Conservation (phyloP, 1,140 invertebrate species). For the Eriocheir sinensis region DNA sequence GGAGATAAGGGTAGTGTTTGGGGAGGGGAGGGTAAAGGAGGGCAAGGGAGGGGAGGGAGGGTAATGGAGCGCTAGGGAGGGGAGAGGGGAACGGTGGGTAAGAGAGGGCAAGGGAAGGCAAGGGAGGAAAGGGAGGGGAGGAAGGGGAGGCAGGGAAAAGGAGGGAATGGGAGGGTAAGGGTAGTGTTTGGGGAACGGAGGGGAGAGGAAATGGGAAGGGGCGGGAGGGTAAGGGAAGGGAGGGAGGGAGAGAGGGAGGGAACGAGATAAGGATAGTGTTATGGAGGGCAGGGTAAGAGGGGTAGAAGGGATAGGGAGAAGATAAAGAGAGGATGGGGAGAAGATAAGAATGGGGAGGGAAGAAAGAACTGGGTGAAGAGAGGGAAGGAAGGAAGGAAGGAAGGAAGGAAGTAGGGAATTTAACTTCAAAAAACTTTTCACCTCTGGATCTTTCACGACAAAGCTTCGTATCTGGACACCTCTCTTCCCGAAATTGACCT, state of each 20-base stretch:
- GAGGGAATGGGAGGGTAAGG: background rate
- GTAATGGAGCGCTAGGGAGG: background rate
- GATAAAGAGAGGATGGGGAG: too few species aligned
- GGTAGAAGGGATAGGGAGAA: too few species aligned
- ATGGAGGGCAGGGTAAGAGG: too few species aligned
- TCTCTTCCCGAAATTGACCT: too few species aligned
- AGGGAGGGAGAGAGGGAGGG: background rate
- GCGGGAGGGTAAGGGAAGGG: background rate
- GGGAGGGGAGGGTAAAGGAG: background rate
- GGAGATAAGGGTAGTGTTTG: background rate
- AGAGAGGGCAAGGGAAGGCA: background rate
- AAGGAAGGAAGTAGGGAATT: background rate
- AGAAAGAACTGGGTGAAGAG: background rate
- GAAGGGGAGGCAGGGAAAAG: background rate
- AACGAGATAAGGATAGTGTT: too few species aligned
- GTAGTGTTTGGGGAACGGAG: background rate
- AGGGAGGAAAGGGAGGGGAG: background rate
- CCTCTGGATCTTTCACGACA: too few species aligned
- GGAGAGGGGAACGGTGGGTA: background rate
- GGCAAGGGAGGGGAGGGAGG: conserved; percentile 29
- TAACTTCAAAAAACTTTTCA: background rate
- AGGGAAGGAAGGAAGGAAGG: background rate
- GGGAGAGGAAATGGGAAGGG: background rate
- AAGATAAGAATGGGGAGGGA: background rate
- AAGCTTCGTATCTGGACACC: too few species aligned